Base-by-base conservation (phyloP, 2,888 invertebrate genomes). In the Sthenelais limicola region DNA sequence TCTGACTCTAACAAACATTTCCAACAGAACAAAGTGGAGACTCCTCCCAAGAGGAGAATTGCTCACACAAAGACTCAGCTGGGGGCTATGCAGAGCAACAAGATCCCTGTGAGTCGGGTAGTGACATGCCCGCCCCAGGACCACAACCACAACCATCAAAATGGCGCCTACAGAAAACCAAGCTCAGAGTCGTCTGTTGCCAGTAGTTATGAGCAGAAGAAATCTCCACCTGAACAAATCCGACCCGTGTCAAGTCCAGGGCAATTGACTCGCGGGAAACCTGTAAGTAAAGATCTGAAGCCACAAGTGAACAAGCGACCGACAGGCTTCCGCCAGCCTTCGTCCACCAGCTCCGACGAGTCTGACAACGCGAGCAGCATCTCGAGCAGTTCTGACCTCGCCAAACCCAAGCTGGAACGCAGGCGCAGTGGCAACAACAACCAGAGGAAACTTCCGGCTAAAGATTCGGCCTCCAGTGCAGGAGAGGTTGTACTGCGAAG, bases 271-370 rank as follows among this genome's bases (percentile, higher is more conserved):
- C 3, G 62, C 21, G 62, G 38, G 1, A 35, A 28, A 2, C 62
- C 62, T 1, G 62, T 62, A 7, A 21, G n/a, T n/a, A n/a, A n/a
- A n/a, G n/a, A n/a, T n/a, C n/a, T n/a, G n/a, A n/a, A n/a, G n/a
- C n/a, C n/a, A n/a, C n/a, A n/a, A n/a, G n/a, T n/a, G n/a, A n/a
- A n/a, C n/a, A n/a, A n/a, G n/a, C n/a, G n/a, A n/a, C n/a, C n/a
- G n/a, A n/a, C n/a, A n/a, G n/a, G n/a, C n/a, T n/a, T n/a, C n/a
- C n/a, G n/a, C n/a, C n/a, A n/a, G 5, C 24, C 51, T 21, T 12
- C 5, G 1, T 62, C 62, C 12, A 38, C 62, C 35, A 62, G 62
- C 38, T 62, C 62, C 1, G 62, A 62, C 9, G 62, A 62, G 24
- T 62, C 62, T 4, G 62, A 62, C 15, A 54, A 4, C 54, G 7